Percentiles rank a stretch among this genome's conserved stretches.
Conservation (phyloP, 2,113 vertebrate genomes). For the Xiphorhynchus elegans region DNA sequence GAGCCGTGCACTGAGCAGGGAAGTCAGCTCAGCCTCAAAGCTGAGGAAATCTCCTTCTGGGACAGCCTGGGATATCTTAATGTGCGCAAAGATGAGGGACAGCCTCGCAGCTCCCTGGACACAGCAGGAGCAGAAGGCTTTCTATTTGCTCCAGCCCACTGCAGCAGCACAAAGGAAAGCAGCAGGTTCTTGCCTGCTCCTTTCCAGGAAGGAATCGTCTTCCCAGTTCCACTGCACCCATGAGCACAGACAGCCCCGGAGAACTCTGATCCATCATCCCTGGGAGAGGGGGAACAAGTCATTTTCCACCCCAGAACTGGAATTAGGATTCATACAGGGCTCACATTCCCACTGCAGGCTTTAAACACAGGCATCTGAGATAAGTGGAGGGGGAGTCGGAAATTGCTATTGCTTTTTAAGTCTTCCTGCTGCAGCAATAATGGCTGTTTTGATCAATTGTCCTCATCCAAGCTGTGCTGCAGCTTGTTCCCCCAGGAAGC, state of each 20-base stretch:
- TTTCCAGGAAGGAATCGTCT: fast-evolving
- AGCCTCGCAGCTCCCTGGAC: not conserved
- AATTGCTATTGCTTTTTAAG: not conserved
- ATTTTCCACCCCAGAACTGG: not conserved
- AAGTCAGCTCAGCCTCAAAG: not conserved
- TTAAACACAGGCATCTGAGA: not conserved
- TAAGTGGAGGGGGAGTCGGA: not conserved
- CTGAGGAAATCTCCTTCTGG: fast-evolving
- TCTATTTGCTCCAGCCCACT: fast-evolving
- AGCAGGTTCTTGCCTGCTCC: not conserved
- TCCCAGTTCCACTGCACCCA: not conserved
- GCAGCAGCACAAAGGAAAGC: not conserved
- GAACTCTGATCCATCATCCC: not conserved
- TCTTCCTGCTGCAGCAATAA: not conserved
- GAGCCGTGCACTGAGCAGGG: fast-evolving
- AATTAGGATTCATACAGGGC: not conserved
- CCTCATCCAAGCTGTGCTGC: not conserved
- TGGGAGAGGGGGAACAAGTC: not conserved
- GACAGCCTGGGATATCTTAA: not conserved
- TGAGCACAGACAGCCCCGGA: not conserved
- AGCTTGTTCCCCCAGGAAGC: not conserved
- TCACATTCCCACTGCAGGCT: not conserved
- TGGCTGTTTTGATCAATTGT: not conserved
- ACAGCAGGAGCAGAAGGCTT: not conserved
- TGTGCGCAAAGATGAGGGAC: not conserved